Evolutionary conservation across 2,888 invertebrate species (phyloP).

Genomic region (Pemphredon lugubris): DNA sequence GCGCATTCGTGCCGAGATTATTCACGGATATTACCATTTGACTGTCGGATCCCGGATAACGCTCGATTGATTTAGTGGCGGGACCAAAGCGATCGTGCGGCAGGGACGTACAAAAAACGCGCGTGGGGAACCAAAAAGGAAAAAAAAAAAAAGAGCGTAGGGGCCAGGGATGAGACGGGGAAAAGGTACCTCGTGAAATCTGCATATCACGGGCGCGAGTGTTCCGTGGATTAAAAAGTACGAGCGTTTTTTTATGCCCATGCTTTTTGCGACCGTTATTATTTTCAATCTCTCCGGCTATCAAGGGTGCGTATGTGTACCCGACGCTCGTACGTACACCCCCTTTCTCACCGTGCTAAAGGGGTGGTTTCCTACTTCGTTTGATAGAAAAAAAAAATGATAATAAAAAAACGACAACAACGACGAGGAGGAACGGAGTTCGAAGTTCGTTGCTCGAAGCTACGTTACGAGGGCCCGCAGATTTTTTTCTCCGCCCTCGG

Average conservation of each 20-base stretch:
- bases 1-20: slow-evolving; percentile 42
- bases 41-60: slow-evolving; percentile 52
- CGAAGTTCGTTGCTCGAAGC: not conserved
- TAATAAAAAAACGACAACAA: slow-evolving; percentile 19
- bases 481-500: slow-evolving; percentile 22
- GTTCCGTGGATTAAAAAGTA: slow-evolving; percentile 73
- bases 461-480: not conserved
- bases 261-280: slow-evolving; percentile 71
- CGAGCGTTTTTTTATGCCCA: slow-evolving; percentile 61
- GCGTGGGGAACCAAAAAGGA: slow-evolving; percentile 2
- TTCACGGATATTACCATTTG: slow-evolving; percentile 56
- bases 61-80: slow-evolving; percentile 65
- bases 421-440: too few relatives aligned
- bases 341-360: slow-evolving; percentile 43
- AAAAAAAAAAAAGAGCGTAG: slow-evolving; percentile 13
- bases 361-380: slow-evolving; percentile 39
- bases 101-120: slow-evolving; percentile 29
- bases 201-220: slow-evolving; percentile 76
- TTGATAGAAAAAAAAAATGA: slow-evolving; percentile 10
- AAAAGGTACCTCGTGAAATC: slow-evolving; percentile 69
- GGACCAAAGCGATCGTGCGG: slow-evolving; percentile 37
- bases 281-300: slow-evolving; percentile 64
- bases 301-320: slow-evolving; percentile 45
- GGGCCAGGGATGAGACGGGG: slow-evolving; percentile 59
- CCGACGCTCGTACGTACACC: slow-evolving; percentile 44